Evolutionary conservation across 2,113 vertebrate species (phyloP).

Genomic region (Columbina picui): DNA sequence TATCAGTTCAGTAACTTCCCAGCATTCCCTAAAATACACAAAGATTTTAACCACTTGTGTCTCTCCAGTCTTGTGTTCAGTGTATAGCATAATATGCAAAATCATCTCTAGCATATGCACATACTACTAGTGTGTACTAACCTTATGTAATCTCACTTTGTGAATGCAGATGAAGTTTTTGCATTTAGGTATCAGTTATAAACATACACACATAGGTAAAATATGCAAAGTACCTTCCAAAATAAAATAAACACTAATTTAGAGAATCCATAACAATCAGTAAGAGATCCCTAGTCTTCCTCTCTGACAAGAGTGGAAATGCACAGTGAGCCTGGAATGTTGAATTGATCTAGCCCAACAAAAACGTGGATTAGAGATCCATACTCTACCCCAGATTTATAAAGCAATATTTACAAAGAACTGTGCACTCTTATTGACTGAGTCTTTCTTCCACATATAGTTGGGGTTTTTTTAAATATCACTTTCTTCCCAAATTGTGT

Average conservation of each 20-base stretch:
- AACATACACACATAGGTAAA: not conserved
- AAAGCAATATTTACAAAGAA: not conserved
- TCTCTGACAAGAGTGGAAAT: not conserved
- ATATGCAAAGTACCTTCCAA: not conserved
- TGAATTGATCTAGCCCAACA: not conserved
- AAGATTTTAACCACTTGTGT: not conserved
- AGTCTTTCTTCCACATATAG: not conserved
- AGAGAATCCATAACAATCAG: not conserved
- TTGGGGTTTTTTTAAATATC: not conserved
- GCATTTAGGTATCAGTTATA: not conserved
- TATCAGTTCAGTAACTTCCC: not conserved
- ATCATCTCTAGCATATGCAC: not conserved
- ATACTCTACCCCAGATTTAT: not conserved
- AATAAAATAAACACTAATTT: not conserved
- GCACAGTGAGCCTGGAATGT: not conserved
- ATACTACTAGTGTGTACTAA: not conserved
- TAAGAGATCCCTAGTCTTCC: not conserved
- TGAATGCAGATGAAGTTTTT: not conserved
- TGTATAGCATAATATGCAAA: not conserved
- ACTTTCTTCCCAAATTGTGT: not conserved
- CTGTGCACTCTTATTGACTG: not conserved
- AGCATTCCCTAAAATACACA: not conserved
- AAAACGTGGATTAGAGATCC: not conserved
- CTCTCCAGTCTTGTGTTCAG: not conserved
- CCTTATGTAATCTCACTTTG: not conserved